Evolutionary conservation across 2,113 vertebrate genomes (phyloP).

Genomic region (Hiodon alosoides): DNA sequence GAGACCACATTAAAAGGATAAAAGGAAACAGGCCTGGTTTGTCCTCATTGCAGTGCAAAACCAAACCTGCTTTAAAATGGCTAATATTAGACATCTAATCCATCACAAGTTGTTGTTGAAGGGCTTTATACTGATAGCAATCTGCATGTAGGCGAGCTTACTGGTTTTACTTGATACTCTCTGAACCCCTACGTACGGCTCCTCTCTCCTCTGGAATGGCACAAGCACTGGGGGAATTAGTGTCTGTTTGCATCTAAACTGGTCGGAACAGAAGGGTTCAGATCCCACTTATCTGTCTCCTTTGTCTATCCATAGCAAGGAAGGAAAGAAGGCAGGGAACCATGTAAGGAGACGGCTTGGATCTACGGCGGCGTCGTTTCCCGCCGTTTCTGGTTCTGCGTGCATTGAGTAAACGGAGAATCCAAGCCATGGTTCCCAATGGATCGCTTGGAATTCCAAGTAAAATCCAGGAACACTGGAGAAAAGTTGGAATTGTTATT

Average conservation of each 20-base stretch:
- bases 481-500: too few relatives aligned
- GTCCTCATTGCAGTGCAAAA: conserved; percentile 46
- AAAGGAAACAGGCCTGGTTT: conserved; percentile 35
- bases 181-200: conserved; percentile 22
- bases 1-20: conserved; percentile 50
- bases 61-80: conserved; percentile 41
- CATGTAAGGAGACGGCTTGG: not conserved
- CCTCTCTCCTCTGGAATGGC: not conserved
- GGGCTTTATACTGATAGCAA: conserved; percentile 7
- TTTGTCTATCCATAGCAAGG: conserved; percentile 4
- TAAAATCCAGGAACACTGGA: too few relatives aligned
- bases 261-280: conserved; percentile 5
- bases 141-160: conserved; percentile 16
- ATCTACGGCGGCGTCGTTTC: too few relatives aligned
- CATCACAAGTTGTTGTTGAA: conserved; percentile 19
- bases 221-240: conserved; percentile 2
- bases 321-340: not conserved
- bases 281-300: not conserved
- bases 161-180: conserved; percentile 42
- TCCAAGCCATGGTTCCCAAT: too few relatives aligned
- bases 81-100: conserved; percentile 55
- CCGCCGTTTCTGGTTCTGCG: too few relatives aligned
- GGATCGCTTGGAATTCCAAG: too few relatives aligned
- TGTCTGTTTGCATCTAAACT: not conserved
- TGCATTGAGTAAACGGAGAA: too few relatives aligned